A percentile compares a stretch with the other conserved stretches of the same genome.
Evolutionary conservation across 2,797 vertebrate species (phyloP).

Genomic region (Mormyrops attenuatus): DNA sequence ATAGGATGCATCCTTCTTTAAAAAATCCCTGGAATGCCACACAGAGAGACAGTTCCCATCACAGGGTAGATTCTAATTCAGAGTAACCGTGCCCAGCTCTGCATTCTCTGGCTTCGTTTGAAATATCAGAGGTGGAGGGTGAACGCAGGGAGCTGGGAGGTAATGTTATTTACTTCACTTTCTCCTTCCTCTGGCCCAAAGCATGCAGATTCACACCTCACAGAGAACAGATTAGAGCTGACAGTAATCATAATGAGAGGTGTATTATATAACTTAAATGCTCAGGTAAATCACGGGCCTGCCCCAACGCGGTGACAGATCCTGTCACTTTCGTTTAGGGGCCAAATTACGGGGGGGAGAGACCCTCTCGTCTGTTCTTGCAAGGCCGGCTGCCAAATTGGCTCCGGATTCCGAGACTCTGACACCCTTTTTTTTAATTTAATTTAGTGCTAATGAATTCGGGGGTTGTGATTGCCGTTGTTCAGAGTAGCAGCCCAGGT

Average conservation of each 20-base stretch:
- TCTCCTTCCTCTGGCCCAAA: constrained; percentile 28
- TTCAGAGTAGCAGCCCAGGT: constrained; percentile 28
- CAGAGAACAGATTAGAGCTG: constrained; percentile 47
- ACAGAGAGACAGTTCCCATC: constrained; percentile 29
- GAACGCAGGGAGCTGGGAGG: constrained; percentile 38
- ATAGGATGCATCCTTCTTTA: constrained; percentile 25
- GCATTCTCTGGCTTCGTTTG: constrained; percentile 44
- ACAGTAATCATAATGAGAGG: constrained; percentile 51
- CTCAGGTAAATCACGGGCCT: constrained; percentile 47
- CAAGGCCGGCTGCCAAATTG: constrained; percentile 47
- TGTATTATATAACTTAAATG: constrained; percentile 52
- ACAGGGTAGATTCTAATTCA: constrained; percentile 37
- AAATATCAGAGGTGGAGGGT: constrained; percentile 45
- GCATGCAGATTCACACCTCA: constrained; percentile 36
- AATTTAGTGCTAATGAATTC: constrained; percentile 50
- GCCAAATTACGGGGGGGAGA: constrained; percentile 38
- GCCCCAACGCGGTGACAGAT: constrained; percentile 41
- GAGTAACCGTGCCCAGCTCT: constrained; percentile 47
- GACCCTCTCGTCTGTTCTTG: constrained; percentile 30
- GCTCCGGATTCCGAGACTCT: constrained; percentile 45
- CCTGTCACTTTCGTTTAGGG: constrained; percentile 52
- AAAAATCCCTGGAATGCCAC: constrained; percentile 13
- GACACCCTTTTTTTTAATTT: constrained; percentile 51
- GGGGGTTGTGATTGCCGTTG: constrained; percentile 40
- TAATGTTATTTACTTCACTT: constrained; percentile 38